A percentile compares a stretch with the other conserved stretches of the same genome.
phyloP scores from a whole-genome alignment of 2,113 vertebrate genomes.

The Crotalus horridus region DNA sequence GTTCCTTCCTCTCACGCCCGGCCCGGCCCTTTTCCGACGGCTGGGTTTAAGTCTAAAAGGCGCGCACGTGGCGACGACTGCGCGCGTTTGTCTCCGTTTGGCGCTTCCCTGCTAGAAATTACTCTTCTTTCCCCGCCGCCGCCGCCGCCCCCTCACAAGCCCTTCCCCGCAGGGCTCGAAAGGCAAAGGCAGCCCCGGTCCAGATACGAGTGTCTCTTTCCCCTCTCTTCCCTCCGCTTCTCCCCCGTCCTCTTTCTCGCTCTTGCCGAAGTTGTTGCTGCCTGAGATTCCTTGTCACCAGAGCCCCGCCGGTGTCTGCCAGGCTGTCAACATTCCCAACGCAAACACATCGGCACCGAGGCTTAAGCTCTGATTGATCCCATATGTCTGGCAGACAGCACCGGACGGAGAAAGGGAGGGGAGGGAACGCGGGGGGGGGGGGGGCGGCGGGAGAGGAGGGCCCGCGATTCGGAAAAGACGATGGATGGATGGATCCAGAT shows the following conservation, averaged over 20 bases:
- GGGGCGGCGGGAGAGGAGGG: not conserved
- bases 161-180: conserved; percentile 57
- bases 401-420: conserved; percentile 54
- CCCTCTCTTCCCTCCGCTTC: conserved; percentile 24
- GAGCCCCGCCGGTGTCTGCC: conserved; percentile 72
- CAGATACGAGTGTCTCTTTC: not conserved
- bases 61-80: conserved; percentile 27
- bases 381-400: conserved; percentile 73
- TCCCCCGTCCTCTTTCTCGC: conserved; percentile 29
- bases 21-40: not conserved
- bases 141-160: conserved; percentile 2
- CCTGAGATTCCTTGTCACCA: conserved; percentile 74
- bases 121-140: not conserved
- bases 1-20: not conserved
- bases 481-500: conserved; percentile 68
- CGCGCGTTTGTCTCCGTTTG: not conserved
- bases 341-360: conserved; percentile 77
- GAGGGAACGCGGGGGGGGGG: conserved; percentile 50
- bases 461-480: not conserved
- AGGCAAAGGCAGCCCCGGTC: conserved; percentile 25
- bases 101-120: conserved; percentile 9
- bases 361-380: conserved; percentile 75
- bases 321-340: conserved; percentile 81
- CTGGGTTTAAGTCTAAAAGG: not conserved
- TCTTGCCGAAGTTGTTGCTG: conserved; percentile 59